These are phyloP conservation scores for Rousettus madagascariensis DNA, from an alignment of 2,797 vertebrate species.

Conservation along the genomic window DNA sequence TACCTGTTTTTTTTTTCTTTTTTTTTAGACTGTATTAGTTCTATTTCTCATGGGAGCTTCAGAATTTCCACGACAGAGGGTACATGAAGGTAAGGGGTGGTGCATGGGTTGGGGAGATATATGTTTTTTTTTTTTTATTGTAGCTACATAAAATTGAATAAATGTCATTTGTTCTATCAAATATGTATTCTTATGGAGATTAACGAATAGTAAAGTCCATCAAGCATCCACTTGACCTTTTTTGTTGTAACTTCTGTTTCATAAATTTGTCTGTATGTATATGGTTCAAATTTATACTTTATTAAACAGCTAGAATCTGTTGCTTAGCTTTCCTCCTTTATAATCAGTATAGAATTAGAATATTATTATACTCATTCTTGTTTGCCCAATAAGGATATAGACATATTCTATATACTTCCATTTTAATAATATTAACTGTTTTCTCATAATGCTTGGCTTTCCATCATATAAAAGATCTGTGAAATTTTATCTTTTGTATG, in stretches of 20 bases:
- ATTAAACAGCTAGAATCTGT: not conserved
- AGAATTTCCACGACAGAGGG: not conserved
- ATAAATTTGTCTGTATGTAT: not conserved
- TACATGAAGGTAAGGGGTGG: not conserved
- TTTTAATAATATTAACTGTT: not conserved
- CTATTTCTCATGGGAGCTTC: not conserved
- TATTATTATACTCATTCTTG: not conserved
- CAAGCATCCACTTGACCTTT: not conserved
- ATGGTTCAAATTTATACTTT: not conserved
- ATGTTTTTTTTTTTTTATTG: not conserved
- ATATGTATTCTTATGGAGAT: not conserved
- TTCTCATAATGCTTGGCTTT: not conserved
- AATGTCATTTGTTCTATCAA: not conserved
- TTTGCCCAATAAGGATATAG: not conserved
- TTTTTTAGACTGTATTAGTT: not conserved
- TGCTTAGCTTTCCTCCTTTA: not conserved
- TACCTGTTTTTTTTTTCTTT: not conserved
- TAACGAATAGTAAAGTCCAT: not conserved
- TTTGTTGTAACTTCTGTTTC: not conserved
- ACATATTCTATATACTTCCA: not conserved
- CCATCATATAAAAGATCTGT: not conserved
- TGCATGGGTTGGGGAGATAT: not conserved
- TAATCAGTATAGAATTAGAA: not conserved
- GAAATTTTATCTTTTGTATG: constrained; percentile 8
- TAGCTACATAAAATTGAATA: not conserved